Conservation (phyloP, 2,888 invertebrate species). For the Dryobota labecula region DNA sequence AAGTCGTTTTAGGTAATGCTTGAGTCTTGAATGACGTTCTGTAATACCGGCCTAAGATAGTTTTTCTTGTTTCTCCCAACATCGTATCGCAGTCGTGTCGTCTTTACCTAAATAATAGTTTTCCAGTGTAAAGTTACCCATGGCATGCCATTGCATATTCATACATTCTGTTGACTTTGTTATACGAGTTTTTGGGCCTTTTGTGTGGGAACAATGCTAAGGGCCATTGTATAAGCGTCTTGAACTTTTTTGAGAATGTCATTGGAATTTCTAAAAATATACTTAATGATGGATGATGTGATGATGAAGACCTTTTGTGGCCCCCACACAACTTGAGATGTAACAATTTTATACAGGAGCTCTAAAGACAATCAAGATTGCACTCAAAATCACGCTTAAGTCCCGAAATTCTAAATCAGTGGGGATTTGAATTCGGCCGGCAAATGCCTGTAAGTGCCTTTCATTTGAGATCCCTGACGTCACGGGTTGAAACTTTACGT, state of each 20-base stretch:
- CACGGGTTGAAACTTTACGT: no score
- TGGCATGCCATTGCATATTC: constrained; percentile 65
- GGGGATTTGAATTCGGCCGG: constrained; percentile 10
- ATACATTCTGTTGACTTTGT: constrained; percentile 60
- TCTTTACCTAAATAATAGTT: constrained; percentile 29
- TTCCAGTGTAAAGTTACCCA: constrained; percentile 35
- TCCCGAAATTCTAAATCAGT: constrained; percentile 18
- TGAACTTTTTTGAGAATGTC: constrained; percentile 39
- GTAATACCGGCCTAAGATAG: no score
- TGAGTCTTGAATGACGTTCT: no score
- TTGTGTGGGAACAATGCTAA: constrained; percentile 60
- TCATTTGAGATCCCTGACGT: background rate
- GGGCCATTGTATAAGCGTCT: constrained; percentile 43
- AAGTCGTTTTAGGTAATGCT: no score
- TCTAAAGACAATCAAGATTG: constrained; percentile 13
- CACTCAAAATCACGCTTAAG: constrained; percentile 1
- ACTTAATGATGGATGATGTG: no score
- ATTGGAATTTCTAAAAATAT: constrained; percentile 46
- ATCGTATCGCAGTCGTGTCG: constrained; percentile 28
- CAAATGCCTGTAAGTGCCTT: constrained; percentile 19
- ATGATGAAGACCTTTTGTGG: constrained; percentile 29
- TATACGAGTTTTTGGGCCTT: constrained; percentile 54
- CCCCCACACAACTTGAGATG: background rate
- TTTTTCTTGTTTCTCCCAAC: background rate
- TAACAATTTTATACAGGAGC: background rate